Evolutionary conservation across 2,888 invertebrate species (phyloP).

Genomic region (Brachyptera risi): DNA sequence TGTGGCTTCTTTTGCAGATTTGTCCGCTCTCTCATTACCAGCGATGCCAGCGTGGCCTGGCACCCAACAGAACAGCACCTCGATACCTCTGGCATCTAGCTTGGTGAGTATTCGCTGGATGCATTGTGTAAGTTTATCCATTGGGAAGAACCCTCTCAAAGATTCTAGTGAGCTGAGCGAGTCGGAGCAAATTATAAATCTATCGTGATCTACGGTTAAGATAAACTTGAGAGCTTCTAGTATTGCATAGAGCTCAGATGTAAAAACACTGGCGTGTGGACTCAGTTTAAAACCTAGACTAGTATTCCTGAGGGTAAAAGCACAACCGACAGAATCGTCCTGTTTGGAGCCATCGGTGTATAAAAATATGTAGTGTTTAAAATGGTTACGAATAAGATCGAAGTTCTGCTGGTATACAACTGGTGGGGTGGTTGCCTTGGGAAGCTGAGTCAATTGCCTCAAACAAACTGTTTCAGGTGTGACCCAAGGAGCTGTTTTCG

Average conservation of each 20-base stretch:
- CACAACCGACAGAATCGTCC: not conserved
- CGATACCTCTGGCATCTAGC: no score
- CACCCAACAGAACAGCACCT: no score
- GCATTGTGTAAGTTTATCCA: not conserved
- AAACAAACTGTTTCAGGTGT: not conserved
- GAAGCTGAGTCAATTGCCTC: not conserved
- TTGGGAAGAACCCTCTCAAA: not conserved
- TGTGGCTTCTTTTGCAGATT: not conserved
- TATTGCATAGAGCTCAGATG: not conserved
- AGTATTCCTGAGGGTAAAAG: not conserved
- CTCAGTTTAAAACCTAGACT: not conserved
- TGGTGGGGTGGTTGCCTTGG: not conserved
- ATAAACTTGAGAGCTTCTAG: not conserved
- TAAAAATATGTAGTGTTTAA: not conserved
- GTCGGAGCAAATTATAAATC: not conserved
- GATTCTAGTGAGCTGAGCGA: not conserved
- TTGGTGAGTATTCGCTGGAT: not conserved
- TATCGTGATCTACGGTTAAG: not conserved
- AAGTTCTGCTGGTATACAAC: not conserved
- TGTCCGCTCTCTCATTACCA: slow-evolving; percentile 7
- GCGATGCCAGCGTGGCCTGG: slow-evolving; percentile 2
- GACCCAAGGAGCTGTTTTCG: not conserved
- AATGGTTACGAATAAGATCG: not conserved
- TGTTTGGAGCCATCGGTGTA: not conserved
- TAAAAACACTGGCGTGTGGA: not conserved